Percentiles rank a stretch among this genome's conserved stretches.
These are phyloP conservation scores for Malurus cyaneus DNA, from an alignment of 2,113 vertebrate species.

Conservation along the genomic window DNA sequence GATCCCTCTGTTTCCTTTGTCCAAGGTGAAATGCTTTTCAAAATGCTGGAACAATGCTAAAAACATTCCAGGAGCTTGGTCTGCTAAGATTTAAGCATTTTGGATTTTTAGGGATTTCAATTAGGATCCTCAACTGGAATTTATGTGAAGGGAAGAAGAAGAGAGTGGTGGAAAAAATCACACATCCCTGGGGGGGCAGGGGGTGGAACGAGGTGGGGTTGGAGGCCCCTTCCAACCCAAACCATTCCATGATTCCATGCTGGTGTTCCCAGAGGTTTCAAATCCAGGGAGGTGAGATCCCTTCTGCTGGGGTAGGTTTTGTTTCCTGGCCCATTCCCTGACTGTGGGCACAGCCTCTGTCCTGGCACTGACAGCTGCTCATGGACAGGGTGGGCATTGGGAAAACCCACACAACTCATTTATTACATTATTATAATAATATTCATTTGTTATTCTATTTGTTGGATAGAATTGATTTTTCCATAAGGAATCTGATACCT, in stretches of 20 bases:
- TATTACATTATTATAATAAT: too few relatives aligned
- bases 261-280: background rate
- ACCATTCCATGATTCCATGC: background rate
- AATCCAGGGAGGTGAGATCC: background rate
- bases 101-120: background rate
- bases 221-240: background rate
- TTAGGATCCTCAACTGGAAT: background rate
- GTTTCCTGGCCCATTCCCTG: background rate
- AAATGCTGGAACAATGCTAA: background rate
- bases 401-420: background rate
- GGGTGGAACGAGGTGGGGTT: background rate
- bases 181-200: too few relatives aligned
- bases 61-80: background rate
- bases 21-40: background rate
- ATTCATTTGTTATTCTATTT: too few relatives aligned
- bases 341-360: background rate
- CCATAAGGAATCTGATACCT: background rate
- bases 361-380: background rate
- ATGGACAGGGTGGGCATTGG: too few relatives aligned
- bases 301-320: background rate
- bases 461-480: fast-evolving
- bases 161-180: background rate
- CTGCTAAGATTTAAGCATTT: background rate
- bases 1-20: background rate
- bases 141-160: background rate